phyloP scores from a whole-genome alignment of 2,797 vertebrate species.

The Carcharodon carcharias region DNA sequence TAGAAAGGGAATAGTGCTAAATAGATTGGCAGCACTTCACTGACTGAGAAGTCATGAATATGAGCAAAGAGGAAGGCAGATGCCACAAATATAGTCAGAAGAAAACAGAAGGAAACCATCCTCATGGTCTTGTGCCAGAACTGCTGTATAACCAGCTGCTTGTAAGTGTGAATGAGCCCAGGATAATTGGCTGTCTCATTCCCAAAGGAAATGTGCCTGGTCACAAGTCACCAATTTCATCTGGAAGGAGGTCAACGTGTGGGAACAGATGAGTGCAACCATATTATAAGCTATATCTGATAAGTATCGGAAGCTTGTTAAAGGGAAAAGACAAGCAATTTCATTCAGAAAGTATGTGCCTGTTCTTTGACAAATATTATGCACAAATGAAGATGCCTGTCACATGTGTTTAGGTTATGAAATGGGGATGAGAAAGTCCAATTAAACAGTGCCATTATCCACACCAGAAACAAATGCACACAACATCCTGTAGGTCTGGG shows the following conservation, averaged over 20 bases:
- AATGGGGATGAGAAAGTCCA: not conserved
- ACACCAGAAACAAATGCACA: not conserved
- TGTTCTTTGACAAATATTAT: not conserved
- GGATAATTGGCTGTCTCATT: not conserved
- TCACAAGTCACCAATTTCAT: not conserved
- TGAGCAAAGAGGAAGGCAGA: not conserved
- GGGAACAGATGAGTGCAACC: not conserved
- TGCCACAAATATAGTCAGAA: not conserved
- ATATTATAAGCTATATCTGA: not conserved
- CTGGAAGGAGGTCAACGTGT: not conserved
- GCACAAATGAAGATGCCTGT: not conserved
- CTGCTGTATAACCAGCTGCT: not conserved
- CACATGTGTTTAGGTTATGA: not conserved
- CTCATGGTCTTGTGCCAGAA: not conserved
- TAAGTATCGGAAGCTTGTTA: not conserved
- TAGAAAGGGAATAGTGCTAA: not conserved
- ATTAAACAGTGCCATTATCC: too few relatives aligned
- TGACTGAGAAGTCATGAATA: not conserved
- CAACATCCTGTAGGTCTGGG: not conserved
- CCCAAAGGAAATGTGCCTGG: not conserved
- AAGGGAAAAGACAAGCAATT: not conserved
- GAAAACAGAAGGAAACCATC: not conserved
- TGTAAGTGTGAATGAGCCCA: not conserved
- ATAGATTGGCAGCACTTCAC: not conserved
- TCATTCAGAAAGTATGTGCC: not conserved